These are phyloP conservation scores for Pungitius pungitius DNA, from an alignment of 2,113 vertebrate genomes.

Conservation along the genomic window DNA sequence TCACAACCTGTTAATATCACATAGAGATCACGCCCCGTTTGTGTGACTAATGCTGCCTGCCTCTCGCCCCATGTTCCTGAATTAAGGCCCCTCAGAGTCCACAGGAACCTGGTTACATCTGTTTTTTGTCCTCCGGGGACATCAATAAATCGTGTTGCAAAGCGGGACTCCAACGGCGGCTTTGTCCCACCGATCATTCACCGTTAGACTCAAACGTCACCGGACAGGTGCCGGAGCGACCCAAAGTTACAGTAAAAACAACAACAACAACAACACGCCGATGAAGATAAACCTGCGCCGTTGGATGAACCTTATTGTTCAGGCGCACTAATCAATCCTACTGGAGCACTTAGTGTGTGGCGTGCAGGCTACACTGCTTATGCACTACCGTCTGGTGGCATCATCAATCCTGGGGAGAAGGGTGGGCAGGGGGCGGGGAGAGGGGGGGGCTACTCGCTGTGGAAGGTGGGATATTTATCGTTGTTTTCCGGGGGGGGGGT, in stretches of 20 bases:
- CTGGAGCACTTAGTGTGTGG: conserved; percentile 48
- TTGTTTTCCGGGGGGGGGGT: conserved; percentile 45
- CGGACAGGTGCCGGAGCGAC: conserved; percentile 34
- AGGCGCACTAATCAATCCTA: conserved; percentile 59
- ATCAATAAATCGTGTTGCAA: conserved; percentile 76
- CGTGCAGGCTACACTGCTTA: conserved; percentile 47
- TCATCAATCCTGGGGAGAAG: conserved; percentile 47
- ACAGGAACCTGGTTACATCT: conserved; percentile 66
- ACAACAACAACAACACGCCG: conserved; percentile 26
- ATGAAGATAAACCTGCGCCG: conserved; percentile 17
- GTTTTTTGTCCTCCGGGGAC: conserved; percentile 61
- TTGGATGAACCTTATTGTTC: conserved; percentile 27
- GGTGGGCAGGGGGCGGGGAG: neutral
- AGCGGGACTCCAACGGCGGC: conserved; percentile 63
- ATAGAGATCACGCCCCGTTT: conserved; percentile 56
- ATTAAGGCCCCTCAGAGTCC: conserved; percentile 63
- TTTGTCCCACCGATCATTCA: conserved; percentile 67
- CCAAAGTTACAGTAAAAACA: conserved; percentile 43
- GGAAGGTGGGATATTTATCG: conserved; percentile 41
- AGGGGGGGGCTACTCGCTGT: neutral
- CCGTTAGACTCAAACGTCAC: conserved; percentile 62
- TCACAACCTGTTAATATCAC: conserved; percentile 43
- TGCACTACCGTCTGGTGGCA: conserved; percentile 34
- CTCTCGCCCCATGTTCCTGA: conserved; percentile 53
- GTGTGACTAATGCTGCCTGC: conserved; percentile 53